These are phyloP conservation scores for Odontamblyopus rebecca DNA, from an alignment of 2,797 vertebrate genomes.

Conservation along the genomic window DNA sequence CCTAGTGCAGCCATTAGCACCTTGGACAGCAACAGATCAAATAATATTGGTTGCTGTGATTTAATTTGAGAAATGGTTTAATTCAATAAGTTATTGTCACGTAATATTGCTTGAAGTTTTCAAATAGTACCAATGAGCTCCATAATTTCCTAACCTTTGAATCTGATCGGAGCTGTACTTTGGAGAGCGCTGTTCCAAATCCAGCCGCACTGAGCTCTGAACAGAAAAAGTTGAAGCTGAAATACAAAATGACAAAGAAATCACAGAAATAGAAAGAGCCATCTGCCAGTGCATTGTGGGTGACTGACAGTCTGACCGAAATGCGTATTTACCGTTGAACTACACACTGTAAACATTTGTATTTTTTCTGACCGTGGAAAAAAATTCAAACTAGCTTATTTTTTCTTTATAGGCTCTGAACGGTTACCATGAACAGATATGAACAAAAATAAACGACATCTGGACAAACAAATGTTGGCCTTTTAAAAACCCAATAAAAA, in stretches of 20 bases:
- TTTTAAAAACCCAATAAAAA: conserved; percentile 64
- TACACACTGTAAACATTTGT: conserved; percentile 82
- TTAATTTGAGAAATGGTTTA: too few relatives aligned
- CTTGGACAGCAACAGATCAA: too few relatives aligned
- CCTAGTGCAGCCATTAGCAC: too few relatives aligned
- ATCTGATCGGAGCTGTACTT: too few relatives aligned
- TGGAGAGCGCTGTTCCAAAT: conserved; percentile 71
- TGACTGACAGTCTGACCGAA: conserved; percentile 66
- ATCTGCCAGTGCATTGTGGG: conserved; percentile 61
- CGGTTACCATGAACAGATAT: conserved; percentile 69
- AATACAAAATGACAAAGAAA: conserved; percentile 77
- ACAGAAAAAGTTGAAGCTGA: conserved; percentile 66
- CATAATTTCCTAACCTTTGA: too few relatives aligned
- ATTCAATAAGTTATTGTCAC: too few relatives aligned
- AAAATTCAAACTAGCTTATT: conserved; percentile 81
- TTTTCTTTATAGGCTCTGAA: conserved; percentile 79
- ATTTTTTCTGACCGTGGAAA: conserved; percentile 76
- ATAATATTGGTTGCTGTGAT: too few relatives aligned
- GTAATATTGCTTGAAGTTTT: too few relatives aligned
- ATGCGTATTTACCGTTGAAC: conserved; percentile 77
- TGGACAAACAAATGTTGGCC: conserved; percentile 67
- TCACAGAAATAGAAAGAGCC: conserved; percentile 63
- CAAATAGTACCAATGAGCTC: too few relatives aligned
- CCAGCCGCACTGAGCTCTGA: conserved; percentile 15
- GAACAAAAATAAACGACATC: conserved; percentile 59